phyloP scores from a whole-genome alignment of 2,888 invertebrate species.

The Leptinotarsa haldemani region DNA sequence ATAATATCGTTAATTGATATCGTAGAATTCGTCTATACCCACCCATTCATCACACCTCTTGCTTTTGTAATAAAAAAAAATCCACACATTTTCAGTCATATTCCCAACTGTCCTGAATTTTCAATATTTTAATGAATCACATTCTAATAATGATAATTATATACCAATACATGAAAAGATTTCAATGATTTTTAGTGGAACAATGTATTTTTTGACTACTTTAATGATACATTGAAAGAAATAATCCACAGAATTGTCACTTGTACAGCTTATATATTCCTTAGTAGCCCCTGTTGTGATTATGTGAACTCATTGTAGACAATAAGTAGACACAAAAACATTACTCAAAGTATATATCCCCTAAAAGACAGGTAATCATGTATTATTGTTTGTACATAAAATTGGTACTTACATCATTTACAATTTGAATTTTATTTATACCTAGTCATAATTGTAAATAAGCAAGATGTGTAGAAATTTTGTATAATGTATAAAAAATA shows the following conservation, averaged over 20 bases:
- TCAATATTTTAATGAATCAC: too few species aligned
- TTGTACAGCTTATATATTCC: not conserved
- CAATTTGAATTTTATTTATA: slow-evolving; percentile 15
- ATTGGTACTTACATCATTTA: not conserved
- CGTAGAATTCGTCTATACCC: too few species aligned
- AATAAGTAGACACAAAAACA: slow-evolving; percentile 10
- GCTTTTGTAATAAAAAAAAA: too few species aligned
- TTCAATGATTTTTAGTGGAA: too few species aligned
- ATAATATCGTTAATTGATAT: too few species aligned
- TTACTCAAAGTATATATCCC: not conserved
- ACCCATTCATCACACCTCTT: too few species aligned
- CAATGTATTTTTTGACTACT: too few species aligned
- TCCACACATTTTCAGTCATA: too few species aligned
- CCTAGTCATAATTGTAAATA: slow-evolving; percentile 28
- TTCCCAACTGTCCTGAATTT: too few species aligned
- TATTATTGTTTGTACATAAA: slow-evolving; percentile 26
- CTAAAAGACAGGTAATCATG: not conserved
- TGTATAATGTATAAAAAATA: slow-evolving; percentile 27
- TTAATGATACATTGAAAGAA: too few species aligned
- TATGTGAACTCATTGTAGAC: not conserved
- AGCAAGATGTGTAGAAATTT: slow-evolving; percentile 24
- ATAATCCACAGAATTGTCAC: not conserved
- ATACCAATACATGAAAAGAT: too few species aligned
- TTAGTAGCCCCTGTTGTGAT: not conserved
- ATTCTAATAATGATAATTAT: too few species aligned